Evolutionary conservation across 2,888 invertebrate species (phyloP), one percentile per base, ranked within the genome.

Genomic region (Drosophila recens): DNA sequence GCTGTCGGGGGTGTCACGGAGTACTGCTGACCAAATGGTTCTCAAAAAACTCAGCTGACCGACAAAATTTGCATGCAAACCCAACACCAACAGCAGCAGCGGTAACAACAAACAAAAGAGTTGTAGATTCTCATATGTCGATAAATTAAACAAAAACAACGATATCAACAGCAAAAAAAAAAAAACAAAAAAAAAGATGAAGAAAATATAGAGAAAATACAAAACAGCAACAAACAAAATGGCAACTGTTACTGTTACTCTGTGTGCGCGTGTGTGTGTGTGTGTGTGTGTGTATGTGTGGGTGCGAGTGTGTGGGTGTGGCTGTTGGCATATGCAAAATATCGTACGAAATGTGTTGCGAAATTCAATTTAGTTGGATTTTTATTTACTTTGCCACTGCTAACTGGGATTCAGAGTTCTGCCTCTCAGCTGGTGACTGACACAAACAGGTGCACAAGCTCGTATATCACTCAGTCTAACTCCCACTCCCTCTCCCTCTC

Each of bases 311-410:
- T 58, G 68, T 62, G 84, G 59, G 70, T 48, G 72, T 79, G 76
- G 72, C 67, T 40, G 62, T 56, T 65, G 70, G 46, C 77, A 68
- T 72, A 80, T 78, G 77, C 72, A 76, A 80, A 72, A 66, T 64
- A 51, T 51, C 42, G 66, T 46, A 52, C 66, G 62, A 78, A 80
- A 80, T 80, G 67, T 78, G 65, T 69, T 78, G 67, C 59, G 43
- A 73, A 83, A 86, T 75, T 77, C 67, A 83, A 88, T 88, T 86
- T 70, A 71, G 58, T 84, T 70, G 72, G 52, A 68, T 82, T 83
- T 71, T 75, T 88, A 88, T 88, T 83, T 82, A 86, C 83, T 67
- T 86, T 83, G 75, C 43, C 54, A 62, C 38, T 36, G 75, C 79
- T 59, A 61, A 57, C 79, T 46, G 56, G 42, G 17, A 48, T 30